Conservation (phyloP, 53 echinoderm and acorn worm genomes). For the Zoroaster sp. region DNA sequence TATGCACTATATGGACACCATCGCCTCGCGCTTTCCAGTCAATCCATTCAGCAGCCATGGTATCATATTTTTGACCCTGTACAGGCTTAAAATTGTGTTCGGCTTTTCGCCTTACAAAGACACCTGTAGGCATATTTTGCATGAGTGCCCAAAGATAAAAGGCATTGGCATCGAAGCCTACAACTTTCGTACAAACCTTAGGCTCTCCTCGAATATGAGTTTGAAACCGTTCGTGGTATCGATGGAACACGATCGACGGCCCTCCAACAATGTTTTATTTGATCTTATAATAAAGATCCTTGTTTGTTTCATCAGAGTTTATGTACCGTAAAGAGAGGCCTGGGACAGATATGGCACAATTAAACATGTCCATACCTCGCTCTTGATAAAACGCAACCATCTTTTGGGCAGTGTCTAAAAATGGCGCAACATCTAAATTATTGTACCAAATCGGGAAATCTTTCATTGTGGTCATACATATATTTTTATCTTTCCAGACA, state of each 20-base stretch:
- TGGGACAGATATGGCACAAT: not conserved
- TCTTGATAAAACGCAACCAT: not conserved
- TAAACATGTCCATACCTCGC: conserved; percentile 6
- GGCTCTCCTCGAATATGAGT: conserved; percentile 48
- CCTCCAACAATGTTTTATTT: conserved; percentile 1
- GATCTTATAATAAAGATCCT: not conserved
- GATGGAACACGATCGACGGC: conserved; percentile 52
- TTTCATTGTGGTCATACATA: no score
- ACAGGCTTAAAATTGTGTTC: no score
- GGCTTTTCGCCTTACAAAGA: no score
- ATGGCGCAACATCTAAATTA: conserved; percentile 29
- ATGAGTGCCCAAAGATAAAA: no score
- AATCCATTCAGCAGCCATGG: no score
- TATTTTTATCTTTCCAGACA: no score
- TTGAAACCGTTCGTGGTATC: conserved; percentile 32
- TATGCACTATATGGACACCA: no score
- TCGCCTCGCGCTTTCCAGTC: no score
- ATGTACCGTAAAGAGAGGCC: not conserved
- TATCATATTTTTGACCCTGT: no score
- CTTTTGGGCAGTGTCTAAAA: not conserved
- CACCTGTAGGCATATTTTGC: no score
- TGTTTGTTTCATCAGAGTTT: not conserved
- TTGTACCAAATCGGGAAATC: no score
- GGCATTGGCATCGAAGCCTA: conserved; percentile 64
- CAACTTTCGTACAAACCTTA: conserved; percentile 34